phyloP scores from a whole-genome alignment of 2,113 vertebrate genomes.

The Hippocampus abdominalis region DNA sequence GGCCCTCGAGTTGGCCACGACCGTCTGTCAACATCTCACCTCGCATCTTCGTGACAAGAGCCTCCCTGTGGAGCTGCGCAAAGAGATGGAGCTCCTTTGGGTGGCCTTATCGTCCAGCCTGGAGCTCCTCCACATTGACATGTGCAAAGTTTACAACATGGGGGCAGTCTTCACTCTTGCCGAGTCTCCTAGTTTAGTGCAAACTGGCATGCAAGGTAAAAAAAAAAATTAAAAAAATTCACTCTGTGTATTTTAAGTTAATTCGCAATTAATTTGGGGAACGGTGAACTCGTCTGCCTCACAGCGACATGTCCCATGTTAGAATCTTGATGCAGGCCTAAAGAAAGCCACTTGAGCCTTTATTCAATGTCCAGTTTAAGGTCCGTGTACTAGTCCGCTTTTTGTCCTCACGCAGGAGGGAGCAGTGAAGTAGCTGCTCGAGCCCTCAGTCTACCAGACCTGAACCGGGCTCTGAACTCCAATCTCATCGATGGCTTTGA shows the following conservation, averaged over 20 bases:
- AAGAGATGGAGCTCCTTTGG: conserved; percentile 76
- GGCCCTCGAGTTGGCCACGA: conserved; percentile 61
- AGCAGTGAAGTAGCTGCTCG: conserved; percentile 62
- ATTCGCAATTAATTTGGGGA: not conserved
- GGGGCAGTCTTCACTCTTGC: conserved; percentile 62
- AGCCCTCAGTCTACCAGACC: conserved; percentile 62
- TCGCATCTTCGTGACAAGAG: conserved; percentile 68
- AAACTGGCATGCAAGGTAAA: conserved; percentile 76
- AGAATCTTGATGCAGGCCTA: too few species aligned
- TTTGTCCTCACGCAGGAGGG: conserved; percentile 40
- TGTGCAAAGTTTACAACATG: conserved; percentile 76
- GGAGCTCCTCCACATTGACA: conserved; percentile 77
- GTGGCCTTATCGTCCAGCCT: conserved; percentile 77
- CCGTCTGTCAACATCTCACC: conserved; percentile 66
- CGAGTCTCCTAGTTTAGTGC: conserved; percentile 53
- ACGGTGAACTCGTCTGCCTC: too few species aligned
- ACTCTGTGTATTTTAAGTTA: not conserved
- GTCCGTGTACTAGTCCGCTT: too few species aligned
- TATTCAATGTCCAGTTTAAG: too few species aligned
- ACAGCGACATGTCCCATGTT: too few species aligned
- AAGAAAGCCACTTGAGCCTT: too few species aligned
- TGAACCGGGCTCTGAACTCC: conserved; percentile 39
- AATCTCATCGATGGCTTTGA: conserved; percentile 46
- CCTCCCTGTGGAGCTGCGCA: conserved; percentile 63
- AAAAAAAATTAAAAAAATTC: not conserved